Evolutionary conservation across 1,140 invertebrate species (phyloP).

Genomic region (Philotrypesis tridentata): DNA sequence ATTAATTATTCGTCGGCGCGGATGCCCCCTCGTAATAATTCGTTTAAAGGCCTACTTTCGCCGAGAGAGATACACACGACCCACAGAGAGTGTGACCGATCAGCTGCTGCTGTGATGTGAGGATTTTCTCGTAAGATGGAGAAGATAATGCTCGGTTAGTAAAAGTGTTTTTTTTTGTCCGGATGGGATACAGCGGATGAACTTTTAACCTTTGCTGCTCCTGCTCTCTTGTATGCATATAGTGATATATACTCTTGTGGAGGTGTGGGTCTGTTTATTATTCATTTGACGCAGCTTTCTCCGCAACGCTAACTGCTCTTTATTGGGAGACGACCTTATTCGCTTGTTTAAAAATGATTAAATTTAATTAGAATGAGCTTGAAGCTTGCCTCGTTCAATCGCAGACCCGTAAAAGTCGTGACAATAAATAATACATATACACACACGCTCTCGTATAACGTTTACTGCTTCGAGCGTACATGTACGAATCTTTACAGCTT

Average conservation of each 20-base stretch:
- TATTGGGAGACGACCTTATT: background rate
- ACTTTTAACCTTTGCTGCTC: background rate
- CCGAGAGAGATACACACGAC: too few relatives aligned
- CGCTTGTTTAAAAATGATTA: background rate
- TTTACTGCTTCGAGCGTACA: too few relatives aligned
- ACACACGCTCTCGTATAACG: too few relatives aligned
- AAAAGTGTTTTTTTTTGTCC: background rate
- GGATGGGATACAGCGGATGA: too few relatives aligned
- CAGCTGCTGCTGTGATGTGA: too few relatives aligned
- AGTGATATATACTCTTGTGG: background rate
- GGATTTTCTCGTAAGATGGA: background rate
- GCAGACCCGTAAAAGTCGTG: too few relatives aligned
- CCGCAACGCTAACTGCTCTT: background rate
- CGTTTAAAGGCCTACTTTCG: constrained; percentile 50
- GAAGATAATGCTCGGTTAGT: constrained; percentile 1
- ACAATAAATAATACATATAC: too few relatives aligned
- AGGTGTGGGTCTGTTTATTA: background rate
- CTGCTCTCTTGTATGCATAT: too few relatives aligned
- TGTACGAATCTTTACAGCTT: too few relatives aligned
- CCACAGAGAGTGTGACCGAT: too few relatives aligned
- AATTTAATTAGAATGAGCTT: background rate
- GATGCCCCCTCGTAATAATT: constrained; percentile 51
- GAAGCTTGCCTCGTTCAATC: too few relatives aligned
- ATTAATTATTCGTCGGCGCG: constrained; percentile 61
- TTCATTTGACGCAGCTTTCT: background rate